Base-by-base conservation (phyloP, 1,140 invertebrate genomes). In the Meloidogyne chitwoodi region DNA sequence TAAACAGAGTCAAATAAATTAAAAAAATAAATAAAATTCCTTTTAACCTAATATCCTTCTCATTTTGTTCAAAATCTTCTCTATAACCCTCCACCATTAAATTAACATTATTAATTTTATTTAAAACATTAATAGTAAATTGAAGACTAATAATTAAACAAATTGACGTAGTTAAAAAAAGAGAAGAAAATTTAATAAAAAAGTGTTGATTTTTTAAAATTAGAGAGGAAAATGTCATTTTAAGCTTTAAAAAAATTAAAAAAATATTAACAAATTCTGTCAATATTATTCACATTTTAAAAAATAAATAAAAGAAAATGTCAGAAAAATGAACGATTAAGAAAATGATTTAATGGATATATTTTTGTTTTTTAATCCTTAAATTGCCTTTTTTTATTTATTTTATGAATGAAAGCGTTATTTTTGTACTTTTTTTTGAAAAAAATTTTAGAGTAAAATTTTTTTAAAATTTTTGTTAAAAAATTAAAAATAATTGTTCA, bases 71-170 rank as follows among this genome's bases (percentile, higher is more conserved):
- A 70, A 70, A 44, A 22, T n/a, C 61, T n/a, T 19, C 29, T 44
- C 38, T 27, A 70, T 70, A 70, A 56, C n/a, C 10, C 4, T 10
- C 29, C 38, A 70, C 1, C 34, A 70, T 70, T 44, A 19, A 27
- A 61, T 44, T 16, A 26, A 70, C 68, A 29, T 70, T 19, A 19
- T 44, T 61, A 22, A 70, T 48, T 70, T 70, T 70, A 26, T 26
- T 48, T 29, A 70, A 26, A 44, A 70, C 11, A 48, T 70, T 44
- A n/a, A 44, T 56, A n/a, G 12, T 56, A 56, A 56, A 56, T 56
- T 56, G 19, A n/a, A 56, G 48, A 8, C n/a, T n/a, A 56, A 56
- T 56, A n/a, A 56, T n/a, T n/a, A 56, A n/a, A 56, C n/a, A 19
- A 56, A 56, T n/a, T 8, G n/a, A n/a, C 0, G n/a, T n/a, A 56